Percentiles rank a stretch among this genome's conserved stretches.
Evolutionary conservation across 2,888 invertebrate species (phyloP).

Genomic region (Pelosia muscerda): DNA sequence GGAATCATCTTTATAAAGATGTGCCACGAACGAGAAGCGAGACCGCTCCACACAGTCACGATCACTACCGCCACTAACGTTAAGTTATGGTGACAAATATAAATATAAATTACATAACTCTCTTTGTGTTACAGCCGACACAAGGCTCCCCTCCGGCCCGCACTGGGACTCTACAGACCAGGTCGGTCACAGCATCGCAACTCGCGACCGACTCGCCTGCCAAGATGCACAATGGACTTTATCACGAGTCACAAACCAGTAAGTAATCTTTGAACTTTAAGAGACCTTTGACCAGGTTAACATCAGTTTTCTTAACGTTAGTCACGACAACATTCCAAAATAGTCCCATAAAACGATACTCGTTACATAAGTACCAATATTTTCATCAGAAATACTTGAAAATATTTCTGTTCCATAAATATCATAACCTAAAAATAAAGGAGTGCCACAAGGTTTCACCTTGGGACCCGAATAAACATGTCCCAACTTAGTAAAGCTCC

Average conservation of each 20-base stretch:
- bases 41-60: no score
- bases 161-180: conserved; percentile 95
- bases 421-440: neutral
- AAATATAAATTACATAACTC: neutral
- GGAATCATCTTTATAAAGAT: no score
- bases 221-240: conserved; percentile 92
- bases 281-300: conserved; percentile 13
- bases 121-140: conserved; percentile 58
- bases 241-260: conserved; percentile 89
- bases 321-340: neutral
- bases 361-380: no score
- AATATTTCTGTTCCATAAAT: neutral
- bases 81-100: neutral
- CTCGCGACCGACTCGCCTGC: conserved; percentile 96
- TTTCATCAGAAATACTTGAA: neutral
- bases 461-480: conserved; percentile 16
- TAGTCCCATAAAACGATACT: neutral
- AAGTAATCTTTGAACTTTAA: conserved; percentile 60
- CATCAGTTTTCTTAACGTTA: neutral
- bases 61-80: neutral
- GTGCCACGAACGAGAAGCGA: no score
- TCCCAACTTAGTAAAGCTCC: neutral
- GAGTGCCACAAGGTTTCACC: conserved; percentile 35
- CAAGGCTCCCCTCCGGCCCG: conserved; percentile 87
- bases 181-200: conserved; percentile 96